Evolutionary conservation across 2,888 invertebrate genomes (phyloP), one percentile per base, ranked within the genome.

Genomic region (Euplexia lucipara): DNA sequence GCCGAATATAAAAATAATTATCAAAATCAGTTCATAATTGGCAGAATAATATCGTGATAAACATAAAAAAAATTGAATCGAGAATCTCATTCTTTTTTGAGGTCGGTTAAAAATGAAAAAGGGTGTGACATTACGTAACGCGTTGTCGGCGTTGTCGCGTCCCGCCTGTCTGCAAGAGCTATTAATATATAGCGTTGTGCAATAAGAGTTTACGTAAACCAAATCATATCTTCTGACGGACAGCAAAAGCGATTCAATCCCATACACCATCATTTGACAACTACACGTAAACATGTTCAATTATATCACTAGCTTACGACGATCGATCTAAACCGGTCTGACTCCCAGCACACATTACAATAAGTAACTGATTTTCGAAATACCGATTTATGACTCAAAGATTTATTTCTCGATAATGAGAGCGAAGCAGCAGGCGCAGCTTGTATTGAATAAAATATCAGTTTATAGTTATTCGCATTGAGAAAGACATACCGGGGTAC

Each of bases 401-500:
- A 73, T 59, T 60, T 68, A 57, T 64, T 20, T 45, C 26, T 14
- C 56, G 64, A 66, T 65, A 70, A 65, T 42, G 57, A 53, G 57
- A 62, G 51, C 44, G 58, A 72, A 53, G 69, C 61, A 52, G 57
- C 64, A 59, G 53, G 61, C 52, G 59, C 39, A 47, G 44, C 56
- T 70, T 70, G 71, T 74, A 79, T 77, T 70, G 74, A 80, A 81
- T 81, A 77, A 79, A 77, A 70, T 81, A 81, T 79, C 63, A 67
- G 72, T 75, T 77, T 80, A 82, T 79, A 82, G 80, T 81, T 84
- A 86, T 83, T 83, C 83, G 82, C 74, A 87, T 85, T 88, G 88
- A 85, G 86, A 87, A 83, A 87, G 86, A 86, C 86, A 88, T 86
- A 80, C 84, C 88, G 77, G 10, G 39, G 66, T 66, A 81, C 85